phyloP scores from a whole-genome alignment of 2,113 vertebrate species.

The Dicrurus megarhynchus region DNA sequence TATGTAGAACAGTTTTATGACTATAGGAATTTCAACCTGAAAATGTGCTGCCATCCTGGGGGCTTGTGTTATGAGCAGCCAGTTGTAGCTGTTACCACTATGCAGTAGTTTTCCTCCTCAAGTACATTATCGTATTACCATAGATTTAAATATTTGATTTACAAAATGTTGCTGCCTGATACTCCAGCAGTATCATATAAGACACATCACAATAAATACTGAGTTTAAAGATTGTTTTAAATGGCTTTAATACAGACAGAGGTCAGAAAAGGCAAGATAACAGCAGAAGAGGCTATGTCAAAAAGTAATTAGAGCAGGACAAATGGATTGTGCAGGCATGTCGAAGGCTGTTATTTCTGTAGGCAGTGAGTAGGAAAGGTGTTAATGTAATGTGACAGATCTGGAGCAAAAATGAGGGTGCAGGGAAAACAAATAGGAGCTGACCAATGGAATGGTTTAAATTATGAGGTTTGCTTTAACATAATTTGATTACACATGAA shows the following conservation, averaged over 20 bases:
- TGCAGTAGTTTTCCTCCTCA: background rate
- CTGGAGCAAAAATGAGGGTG: slow-evolving; percentile 92
- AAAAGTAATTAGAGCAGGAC: slow-evolving; percentile 94
- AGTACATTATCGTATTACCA: background rate
- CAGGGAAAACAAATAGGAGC: slow-evolving; percentile 75
- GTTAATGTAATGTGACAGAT: slow-evolving; percentile 96
- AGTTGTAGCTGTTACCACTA: background rate
- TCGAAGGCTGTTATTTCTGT: slow-evolving; percentile 93
- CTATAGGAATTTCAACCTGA: background rate
- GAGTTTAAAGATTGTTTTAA: slow-evolving; percentile 60
- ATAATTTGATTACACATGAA: slow-evolving; percentile 67
- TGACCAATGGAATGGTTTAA: slow-evolving; percentile 56
- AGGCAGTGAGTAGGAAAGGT: slow-evolving; percentile 88
- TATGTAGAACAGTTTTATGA: background rate
- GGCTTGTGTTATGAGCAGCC: background rate
- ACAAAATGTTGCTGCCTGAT: background rate
- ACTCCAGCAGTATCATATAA: background rate
- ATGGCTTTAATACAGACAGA: slow-evolving; percentile 38
- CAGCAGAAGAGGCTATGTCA: slow-evolving; percentile 77
- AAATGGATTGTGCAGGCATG: slow-evolving; percentile 87
- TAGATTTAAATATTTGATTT: slow-evolving; percentile 46
- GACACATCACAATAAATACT: background rate
- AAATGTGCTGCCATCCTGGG: background rate
- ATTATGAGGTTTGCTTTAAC: slow-evolving; percentile 65
- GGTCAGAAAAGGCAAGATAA: slow-evolving; percentile 63